Evolutionary conservation across 2,888 invertebrate species (phyloP).

Genomic region (Diarsia mendica): DNA sequence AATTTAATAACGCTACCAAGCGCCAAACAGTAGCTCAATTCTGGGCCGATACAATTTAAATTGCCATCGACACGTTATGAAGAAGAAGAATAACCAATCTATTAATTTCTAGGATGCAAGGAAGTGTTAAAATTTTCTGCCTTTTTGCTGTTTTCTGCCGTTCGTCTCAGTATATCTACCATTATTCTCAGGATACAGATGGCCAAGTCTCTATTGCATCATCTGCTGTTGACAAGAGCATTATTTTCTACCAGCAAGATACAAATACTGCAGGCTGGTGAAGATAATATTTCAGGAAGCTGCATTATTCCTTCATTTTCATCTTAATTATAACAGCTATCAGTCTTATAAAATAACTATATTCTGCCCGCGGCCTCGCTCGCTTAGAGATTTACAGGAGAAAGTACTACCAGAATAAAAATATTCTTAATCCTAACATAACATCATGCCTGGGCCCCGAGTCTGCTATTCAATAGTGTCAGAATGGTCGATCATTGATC

Average conservation of each 20-base stretch:
- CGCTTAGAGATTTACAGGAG: neutral
- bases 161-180: neutral
- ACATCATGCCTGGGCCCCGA: no score
- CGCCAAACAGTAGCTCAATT: no score
- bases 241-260: neutral
- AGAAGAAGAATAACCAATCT: no score
- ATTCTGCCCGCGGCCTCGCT: neutral
- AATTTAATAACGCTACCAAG: no score
- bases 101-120: neutral
- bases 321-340: conserved; percentile 25
- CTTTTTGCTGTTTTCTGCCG: neutral
- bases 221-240: conserved; percentile 2
- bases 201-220: neutral
- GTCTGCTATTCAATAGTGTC: no score
- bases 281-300: neutral
- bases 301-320: conserved; percentile 6
- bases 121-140: neutral
- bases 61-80: no score
- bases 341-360: conserved; percentile 21
- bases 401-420: neutral
- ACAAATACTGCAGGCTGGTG: conserved; percentile 39
- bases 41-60: no score
- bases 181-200: neutral
- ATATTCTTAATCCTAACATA: no score
- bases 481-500: no score